Base-by-base conservation (phyloP, 2,113 vertebrate species). In the Acrocephalus arundinaceus region DNA sequence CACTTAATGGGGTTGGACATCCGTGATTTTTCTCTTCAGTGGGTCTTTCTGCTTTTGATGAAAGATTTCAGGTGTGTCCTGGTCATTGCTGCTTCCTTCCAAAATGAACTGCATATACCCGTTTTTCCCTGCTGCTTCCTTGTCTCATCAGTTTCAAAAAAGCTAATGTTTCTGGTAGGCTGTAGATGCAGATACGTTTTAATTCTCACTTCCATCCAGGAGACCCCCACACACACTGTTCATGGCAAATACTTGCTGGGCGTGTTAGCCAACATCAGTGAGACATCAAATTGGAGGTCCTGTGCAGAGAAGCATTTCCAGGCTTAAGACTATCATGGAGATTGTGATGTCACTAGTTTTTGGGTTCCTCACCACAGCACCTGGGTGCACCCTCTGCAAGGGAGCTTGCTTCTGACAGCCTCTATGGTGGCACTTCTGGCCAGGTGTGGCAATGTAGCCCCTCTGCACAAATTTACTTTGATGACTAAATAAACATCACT, bases 11-110 rank as follows among this genome's bases (percentile, higher is more conserved):
- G 37, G 90, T 77, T 66, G 54, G 77, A 93, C 79, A 78, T 76
- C 74, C 1, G 2, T 71, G 81, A 80, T 95, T 95, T 97, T 93
- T 91, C 94, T 85, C 88, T 95, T 95, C 94, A 89, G 83, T 33
- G 8, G 86, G 87, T 87, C 85, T 86, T 89, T 91, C 35, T 2
- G 5, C 61, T 94, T 95, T 91, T 72, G 89, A 92, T 95, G 90
- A 87, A 57, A 74, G 54, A 57, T 58, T 85, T 92, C 80, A 62
- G 20, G 65, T 94, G 59, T 63, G 35, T 77, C 76, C 77, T 83
- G 81, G 77, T 81, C 93, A 82, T 89, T 91, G 59, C 76, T 85
- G 86, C 77, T 92, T 91, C 78, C 23, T 33, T 93, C 72, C 75
- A 73, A 51, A 96, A 96, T 48, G 35, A 31, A 90, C 51, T 91